A percentile compares a stretch with the other conserved stretches of the same genome.
Evolutionary conservation across 2,797 vertebrate genomes (phyloP).

Genomic region (Nyctibius grandis): DNA sequence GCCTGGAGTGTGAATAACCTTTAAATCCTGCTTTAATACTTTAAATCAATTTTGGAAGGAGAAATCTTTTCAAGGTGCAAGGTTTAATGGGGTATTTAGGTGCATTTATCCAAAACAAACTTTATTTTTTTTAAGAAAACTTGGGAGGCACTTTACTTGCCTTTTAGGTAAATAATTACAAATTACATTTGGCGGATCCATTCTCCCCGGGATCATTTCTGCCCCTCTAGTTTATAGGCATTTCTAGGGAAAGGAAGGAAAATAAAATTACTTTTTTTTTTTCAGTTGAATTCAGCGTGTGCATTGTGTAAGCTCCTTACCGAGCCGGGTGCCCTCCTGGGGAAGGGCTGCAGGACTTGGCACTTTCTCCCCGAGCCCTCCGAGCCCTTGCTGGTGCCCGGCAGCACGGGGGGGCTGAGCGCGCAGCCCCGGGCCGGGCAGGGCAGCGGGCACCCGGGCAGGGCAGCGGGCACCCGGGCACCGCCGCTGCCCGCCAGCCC

Average conservation of each 20-base stretch:
- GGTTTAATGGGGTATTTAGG: conserved; percentile 81
- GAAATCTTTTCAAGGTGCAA: conserved; percentile 76
- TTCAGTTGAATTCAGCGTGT: neutral
- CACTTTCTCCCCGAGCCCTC: neutral
- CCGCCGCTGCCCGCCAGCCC: fast-evolving
- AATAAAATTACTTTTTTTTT: neutral
- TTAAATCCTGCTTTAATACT: conserved; percentile 87
- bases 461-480: neutral
- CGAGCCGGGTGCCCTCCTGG: neutral
- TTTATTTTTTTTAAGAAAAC: conserved; percentile 69
- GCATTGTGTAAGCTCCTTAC: conserved; percentile 19
- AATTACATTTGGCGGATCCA: conserved; percentile 34
- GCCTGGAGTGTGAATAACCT: conserved; percentile 83
- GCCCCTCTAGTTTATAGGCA: conserved; percentile 45
- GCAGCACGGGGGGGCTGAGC: neutral
- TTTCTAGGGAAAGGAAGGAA: conserved; percentile 23
- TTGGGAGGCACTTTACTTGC: conserved; percentile 67
- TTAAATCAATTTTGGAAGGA: conserved; percentile 80
- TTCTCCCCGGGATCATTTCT: neutral
- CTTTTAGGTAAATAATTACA: conserved; percentile 70
- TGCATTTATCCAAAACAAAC: conserved; percentile 82
- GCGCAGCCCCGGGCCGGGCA: neutral
- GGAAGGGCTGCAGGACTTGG: neutral
- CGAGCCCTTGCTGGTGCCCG: neutral
- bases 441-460: neutral